phyloP scores from a whole-genome alignment of 2,888 invertebrate genomes.

The Herminia tarsipennalis region DNA sequence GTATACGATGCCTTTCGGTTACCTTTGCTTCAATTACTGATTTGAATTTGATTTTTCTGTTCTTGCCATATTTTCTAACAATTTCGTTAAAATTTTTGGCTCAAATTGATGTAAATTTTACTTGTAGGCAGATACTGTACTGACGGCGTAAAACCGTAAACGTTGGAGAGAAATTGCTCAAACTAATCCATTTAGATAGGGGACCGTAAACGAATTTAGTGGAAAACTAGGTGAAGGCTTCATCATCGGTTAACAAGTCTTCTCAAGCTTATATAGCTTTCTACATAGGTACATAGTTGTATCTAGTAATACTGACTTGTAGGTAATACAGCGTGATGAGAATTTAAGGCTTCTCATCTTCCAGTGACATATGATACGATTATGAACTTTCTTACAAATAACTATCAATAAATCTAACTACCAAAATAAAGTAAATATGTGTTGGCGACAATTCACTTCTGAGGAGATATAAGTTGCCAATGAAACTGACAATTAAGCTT shows the following conservation, averaged over 20 bases:
- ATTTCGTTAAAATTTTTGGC: no score
- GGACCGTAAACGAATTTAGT: conserved; percentile 30
- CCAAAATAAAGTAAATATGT: no score
- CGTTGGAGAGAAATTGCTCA: conserved; percentile 31
- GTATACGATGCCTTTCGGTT: not conserved
- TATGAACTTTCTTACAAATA: no score
- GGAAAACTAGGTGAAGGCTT: conserved; percentile 21
- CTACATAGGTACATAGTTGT: not conserved
- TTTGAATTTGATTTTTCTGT: not conserved
- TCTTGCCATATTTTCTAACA: not conserved
- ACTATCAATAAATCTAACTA: no score
- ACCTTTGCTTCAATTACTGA: not conserved
- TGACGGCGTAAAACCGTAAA: conserved; percentile 14
- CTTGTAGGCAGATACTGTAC: not conserved
- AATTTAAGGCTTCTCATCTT: no score
- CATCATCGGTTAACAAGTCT: conserved; percentile 3
- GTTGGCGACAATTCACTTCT: no score
- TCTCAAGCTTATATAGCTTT: not conserved
- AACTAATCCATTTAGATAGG: conserved; percentile 39
- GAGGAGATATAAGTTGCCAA: no score
- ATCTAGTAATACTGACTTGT: not conserved
- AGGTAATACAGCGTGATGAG: no score
- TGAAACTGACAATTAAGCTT: no score
- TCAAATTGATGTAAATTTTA: not conserved
- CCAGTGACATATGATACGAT: no score